These are phyloP conservation scores for Exaiptasia diaphana DNA, from an alignment of 64 coral and sea anemone species.

Conservation along the genomic window DNA sequence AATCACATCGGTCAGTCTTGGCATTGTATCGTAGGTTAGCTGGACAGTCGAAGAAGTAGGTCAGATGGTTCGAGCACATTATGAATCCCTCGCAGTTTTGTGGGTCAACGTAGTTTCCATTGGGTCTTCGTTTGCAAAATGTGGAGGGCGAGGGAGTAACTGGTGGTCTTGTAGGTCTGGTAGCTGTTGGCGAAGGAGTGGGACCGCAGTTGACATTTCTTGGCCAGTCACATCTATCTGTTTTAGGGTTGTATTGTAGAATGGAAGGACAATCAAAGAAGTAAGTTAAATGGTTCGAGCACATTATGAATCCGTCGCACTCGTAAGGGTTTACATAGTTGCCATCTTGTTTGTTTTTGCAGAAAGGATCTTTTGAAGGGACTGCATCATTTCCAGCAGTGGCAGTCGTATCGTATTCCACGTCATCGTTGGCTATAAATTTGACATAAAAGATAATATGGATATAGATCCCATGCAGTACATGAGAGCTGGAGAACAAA, in stretches of 20 bases:
- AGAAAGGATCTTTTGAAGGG: too few relatives aligned
- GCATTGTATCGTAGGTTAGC: neutral
- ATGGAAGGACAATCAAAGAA: neutral
- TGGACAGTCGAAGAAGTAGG: neutral
- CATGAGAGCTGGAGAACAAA: too few relatives aligned
- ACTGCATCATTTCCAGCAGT: too few relatives aligned
- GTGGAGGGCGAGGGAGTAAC: neutral
- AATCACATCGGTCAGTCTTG: neutral
- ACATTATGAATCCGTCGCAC: slow-evolving; percentile 1
- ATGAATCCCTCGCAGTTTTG: neutral
- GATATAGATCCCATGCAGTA: too few relatives aligned
- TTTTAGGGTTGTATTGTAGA: neutral
- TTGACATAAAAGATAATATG: too few relatives aligned
- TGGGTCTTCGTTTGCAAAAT: neutral
- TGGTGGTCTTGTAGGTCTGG: neutral
- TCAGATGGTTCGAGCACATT: neutral
- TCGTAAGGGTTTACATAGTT: neutral
- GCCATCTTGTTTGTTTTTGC: neutral
- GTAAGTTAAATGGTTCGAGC: neutral
- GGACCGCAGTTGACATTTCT: neutral
- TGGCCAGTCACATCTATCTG: slow-evolving; percentile 11
- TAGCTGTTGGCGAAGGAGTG: neutral
- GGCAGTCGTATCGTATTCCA: too few relatives aligned
- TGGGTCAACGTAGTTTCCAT: neutral
- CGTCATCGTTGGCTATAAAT: too few relatives aligned